phyloP scores from a whole-genome alignment of 64 coral and sea anemone genomes.

The Stichodactyla mertensii region DNA sequence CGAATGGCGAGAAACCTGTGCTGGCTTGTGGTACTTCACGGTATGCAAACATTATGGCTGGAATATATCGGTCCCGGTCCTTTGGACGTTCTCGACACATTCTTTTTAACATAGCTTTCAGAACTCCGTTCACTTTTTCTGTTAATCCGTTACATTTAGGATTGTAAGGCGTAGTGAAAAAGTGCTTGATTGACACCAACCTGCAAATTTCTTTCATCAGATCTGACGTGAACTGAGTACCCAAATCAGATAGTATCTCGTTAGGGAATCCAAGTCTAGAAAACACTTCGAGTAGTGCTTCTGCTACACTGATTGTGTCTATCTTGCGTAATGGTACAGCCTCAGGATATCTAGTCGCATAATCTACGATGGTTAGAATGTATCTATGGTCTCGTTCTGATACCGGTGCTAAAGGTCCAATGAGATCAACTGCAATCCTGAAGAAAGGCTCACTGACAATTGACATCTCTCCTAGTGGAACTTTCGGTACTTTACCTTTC shows the following conservation, averaged over 20 bases:
- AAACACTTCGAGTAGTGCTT: conserved; percentile 23
- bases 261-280: background rate
- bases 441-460: conserved; percentile 30
- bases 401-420: conserved; percentile 17
- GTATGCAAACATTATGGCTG: conserved; percentile 47
- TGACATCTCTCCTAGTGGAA: conserved; percentile 35
- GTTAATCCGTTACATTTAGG: background rate
- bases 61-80: conserved; percentile 36
- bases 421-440: conserved; percentile 20
- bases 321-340: background rate
- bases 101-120: conserved; percentile 23
- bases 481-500: conserved; percentile 39
- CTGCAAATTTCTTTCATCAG: conserved; percentile 39
- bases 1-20: conserved; percentile 23
- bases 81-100: conserved; percentile 14
- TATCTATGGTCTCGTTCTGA: conserved; percentile 39
- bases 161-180: conserved; percentile 29
- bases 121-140: background rate
- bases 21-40: conserved; percentile 44
- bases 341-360: background rate
- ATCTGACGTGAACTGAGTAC: conserved; percentile 36
- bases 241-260: conserved; percentile 29
- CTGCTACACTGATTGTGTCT: conserved; percentile 3
- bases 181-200: conserved; percentile 36
- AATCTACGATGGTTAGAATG: conserved; percentile 31